Conservation (phyloP, 1,140 invertebrate genomes). For the Brachionus koreanus region DNA sequence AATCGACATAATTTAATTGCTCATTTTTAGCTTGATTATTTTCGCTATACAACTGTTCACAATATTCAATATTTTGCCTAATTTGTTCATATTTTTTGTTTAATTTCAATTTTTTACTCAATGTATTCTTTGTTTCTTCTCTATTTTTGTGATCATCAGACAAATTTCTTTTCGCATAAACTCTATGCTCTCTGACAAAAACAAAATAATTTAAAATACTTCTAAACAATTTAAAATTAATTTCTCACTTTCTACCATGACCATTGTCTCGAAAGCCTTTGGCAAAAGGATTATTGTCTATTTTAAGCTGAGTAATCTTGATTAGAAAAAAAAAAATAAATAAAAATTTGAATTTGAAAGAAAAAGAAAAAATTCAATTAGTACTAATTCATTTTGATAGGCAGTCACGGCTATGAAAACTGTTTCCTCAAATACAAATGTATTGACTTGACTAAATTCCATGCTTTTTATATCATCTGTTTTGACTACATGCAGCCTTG, state of each 20-base stretch:
- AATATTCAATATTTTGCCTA: neutral
- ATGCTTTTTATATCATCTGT: constrained; percentile 55
- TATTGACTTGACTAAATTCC: constrained; percentile 67
- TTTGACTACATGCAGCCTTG: constrained; percentile 93
- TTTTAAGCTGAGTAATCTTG: constrained; percentile 47
- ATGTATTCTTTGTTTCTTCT: neutral
- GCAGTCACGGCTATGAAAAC: constrained; percentile 81
- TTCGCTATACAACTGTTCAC: neutral
- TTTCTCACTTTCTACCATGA: constrained; percentile 24
- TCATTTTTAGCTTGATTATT: neutral
- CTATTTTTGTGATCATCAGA: neutral
- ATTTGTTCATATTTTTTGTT: neutral
- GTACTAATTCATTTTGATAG: constrained; percentile 58
- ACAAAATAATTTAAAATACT: neutral
- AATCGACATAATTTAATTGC: neutral
- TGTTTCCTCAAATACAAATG: constrained; percentile 98
- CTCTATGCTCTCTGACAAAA: neutral
- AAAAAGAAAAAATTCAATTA: neutral
- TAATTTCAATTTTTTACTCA: neutral
- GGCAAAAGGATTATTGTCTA: constrained; percentile 46
- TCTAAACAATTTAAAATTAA: neutral
- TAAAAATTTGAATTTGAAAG: neutral
- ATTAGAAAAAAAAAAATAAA: constrained; percentile 44
- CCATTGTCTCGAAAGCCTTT: constrained; percentile 46
- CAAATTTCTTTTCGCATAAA: neutral